phyloP scores from a whole-genome alignment of 2,888 invertebrate species.

The Nasonovia ribisnigri region DNA sequence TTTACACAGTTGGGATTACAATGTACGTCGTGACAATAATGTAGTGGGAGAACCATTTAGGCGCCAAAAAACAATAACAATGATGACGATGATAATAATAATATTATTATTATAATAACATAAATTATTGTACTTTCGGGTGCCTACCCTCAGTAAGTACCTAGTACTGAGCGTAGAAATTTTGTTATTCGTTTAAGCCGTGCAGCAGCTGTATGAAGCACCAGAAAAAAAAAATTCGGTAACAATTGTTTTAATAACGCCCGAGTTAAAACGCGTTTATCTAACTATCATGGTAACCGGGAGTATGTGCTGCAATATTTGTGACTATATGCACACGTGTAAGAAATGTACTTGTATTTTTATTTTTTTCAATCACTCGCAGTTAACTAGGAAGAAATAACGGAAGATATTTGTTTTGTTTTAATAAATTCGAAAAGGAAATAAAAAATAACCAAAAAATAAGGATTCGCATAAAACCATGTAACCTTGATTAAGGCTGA shows the following conservation, averaged over 20 bases:
- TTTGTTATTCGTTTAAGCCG: neutral
- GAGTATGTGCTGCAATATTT: neutral
- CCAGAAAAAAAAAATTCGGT: neutral
- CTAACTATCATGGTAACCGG: neutral
- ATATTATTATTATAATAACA: neutral
- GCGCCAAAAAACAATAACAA: slow-evolving; percentile 31
- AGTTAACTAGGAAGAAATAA: neutral
- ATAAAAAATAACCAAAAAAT: neutral
- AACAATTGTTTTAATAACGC: slow-evolving; percentile 1
- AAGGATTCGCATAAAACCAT: neutral
- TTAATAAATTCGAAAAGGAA: neutral
- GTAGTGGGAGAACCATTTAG: neutral
- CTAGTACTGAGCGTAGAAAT: neutral
- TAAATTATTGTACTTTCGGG: neutral
- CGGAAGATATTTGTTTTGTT: neutral
- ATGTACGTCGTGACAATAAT: neutral
- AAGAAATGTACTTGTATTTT: neutral
- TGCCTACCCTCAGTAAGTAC: neutral
- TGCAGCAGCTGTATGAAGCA: neutral
- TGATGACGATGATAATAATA: neutral
- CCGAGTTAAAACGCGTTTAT: neutral
- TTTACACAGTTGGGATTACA: neutral
- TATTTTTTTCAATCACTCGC: neutral
- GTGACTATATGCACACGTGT: neutral
- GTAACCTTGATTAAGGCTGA: neutral